A percentile compares a stretch with the other conserved stretches of the same genome.
These are phyloP conservation scores for Busseola fusca DNA, from an alignment of 2,888 invertebrate genomes.

Conservation along the genomic window DNA sequence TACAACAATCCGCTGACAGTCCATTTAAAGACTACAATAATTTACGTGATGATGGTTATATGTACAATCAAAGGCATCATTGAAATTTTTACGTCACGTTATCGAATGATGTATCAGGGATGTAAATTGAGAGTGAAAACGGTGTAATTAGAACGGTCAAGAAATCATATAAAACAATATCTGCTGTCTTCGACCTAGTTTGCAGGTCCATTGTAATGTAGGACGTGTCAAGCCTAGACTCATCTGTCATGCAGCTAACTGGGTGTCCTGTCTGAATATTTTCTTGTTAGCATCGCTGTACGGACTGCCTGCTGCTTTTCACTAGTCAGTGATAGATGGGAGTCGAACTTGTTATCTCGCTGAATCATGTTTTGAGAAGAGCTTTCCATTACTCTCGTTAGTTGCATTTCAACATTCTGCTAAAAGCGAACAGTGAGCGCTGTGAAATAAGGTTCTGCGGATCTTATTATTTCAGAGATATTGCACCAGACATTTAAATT, in stretches of 20 bases:
- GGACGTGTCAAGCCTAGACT: slow-evolving; percentile 45
- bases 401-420: not conserved
- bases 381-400: not conserved
- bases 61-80: slow-evolving; percentile 5
- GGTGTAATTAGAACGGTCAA: slow-evolving; percentile 7
- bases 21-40: not conserved
- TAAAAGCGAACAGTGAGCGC: not conserved
- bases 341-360: slow-evolving; percentile 21
- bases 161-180: slow-evolving; percentile 19
- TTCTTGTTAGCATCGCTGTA: slow-evolving; percentile 36
- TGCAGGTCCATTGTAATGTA: slow-evolving; percentile 54
- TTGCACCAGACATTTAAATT: slow-evolving; percentile 6
- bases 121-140: slow-evolving; percentile 3
- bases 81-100: slow-evolving; percentile 12
- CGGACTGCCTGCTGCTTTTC: not conserved
- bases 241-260: slow-evolving; percentile 60
- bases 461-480: slow-evolving; percentile 9
- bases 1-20: not conserved
- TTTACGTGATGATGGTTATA: not conserved
- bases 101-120: not conserved
- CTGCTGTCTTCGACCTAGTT: slow-evolving; percentile 59
- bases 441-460: not conserved
- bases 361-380: slow-evolving; percentile 12
- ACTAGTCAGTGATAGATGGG: slow-evolving; percentile 11
- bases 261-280: slow-evolving; percentile 33